Base-by-base conservation (phyloP, 2,888 invertebrate genomes). In the Agriopis leucophaearia region DNA sequence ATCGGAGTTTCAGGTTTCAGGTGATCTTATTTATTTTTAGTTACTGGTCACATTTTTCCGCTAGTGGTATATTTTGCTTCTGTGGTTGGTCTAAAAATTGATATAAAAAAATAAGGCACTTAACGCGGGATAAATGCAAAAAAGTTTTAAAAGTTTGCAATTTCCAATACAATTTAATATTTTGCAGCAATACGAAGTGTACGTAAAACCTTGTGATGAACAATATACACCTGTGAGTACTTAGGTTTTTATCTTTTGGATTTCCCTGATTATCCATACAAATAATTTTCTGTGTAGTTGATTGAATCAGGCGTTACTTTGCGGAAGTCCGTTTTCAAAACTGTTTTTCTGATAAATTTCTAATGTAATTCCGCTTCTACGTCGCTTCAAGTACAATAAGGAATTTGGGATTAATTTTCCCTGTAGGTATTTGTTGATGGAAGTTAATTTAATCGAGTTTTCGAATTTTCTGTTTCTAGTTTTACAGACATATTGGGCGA, bases 401-500 rank as follows among this genome's bases (percentile, higher is more conserved):
- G n/a, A n/a, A n/a, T n/a, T n/a, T n/a, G n/a, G n/a, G n/a, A n/a
- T n/a, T n/a, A n/a, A n/a, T n/a, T n/a, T n/a, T n/a, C n/a, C n/a
- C n/a, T n/a, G n/a, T n/a, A n/a, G n/a, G n/a, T n/a, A n/a, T n/a
- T n/a, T n/a, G n/a, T n/a, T n/a, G n/a, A n/a, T n/a, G n/a, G n/a
- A n/a, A n/a, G n/a, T n/a, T n/a, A n/a, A n/a, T n/a, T n/a, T n/a
- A 36, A 36, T 8, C 4, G 5, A 36, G 5, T 6, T 36, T 36
- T 6, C 8, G 8, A 36, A 36, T 6, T 36, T 36, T 4, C 73
- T 92, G 92, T 52, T 74, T n/a, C 77, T 13, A 86, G 78, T 54
- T 92, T 91, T 69, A 90, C 91, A 45, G 92, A 92, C 75, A 71
- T 90, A 55, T 75, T 92, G n/a, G 79, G 79, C 16, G 88, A 89